Conservation (phyloP, 2,888 invertebrate species). For the Mylabris sibirica region DNA sequence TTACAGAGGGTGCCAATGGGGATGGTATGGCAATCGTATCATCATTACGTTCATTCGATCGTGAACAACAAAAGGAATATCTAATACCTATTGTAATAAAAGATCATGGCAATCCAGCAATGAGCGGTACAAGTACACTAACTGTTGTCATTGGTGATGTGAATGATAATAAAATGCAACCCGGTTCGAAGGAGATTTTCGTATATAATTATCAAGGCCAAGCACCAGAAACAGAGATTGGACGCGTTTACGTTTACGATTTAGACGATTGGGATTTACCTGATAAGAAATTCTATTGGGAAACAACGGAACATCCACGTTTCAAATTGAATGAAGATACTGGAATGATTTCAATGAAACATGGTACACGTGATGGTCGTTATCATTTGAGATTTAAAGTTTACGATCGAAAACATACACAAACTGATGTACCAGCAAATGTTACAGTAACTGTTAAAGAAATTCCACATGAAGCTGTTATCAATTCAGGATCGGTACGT, state of each 20-base stretch:
- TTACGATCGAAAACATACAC: constrained; percentile 93
- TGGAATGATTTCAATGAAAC: constrained; percentile 95
- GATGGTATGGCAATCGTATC: constrained; percentile 98
- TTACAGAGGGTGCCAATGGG: constrained; percentile 90
- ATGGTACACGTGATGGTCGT: constrained; percentile 88
- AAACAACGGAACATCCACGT: constrained; percentile 79
- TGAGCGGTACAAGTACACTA: constrained; percentile 95
- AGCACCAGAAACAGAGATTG: constrained; percentile 60
- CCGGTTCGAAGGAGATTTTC: constrained; percentile 95
- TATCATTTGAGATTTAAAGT: constrained; percentile 82
- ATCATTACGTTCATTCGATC: constrained; percentile 89
- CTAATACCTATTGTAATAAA: constrained; percentile 96
- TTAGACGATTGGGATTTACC: constrained; percentile 98
- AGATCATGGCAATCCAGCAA: constrained; percentile 95
- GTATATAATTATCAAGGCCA: constrained; percentile 90
- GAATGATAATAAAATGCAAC: constrained; percentile 98
- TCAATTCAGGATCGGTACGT: constrained; percentile 93
- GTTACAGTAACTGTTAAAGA: constrained; percentile 94
- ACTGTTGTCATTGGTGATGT: constrained; percentile 97
- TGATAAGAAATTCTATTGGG: constrained; percentile 98
- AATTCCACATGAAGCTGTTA: constrained; percentile 94
- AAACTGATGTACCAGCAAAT: constrained; percentile 95
- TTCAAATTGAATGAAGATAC: constrained; percentile 90
- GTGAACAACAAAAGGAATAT: constrained; percentile 96
- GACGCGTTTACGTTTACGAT: constrained; percentile 96